Percentiles rank a stretch among this genome's conserved stretches.
Conservation (phyloP, 2,888 invertebrate species). For the Spatulosminthurus flaviceps region DNA sequence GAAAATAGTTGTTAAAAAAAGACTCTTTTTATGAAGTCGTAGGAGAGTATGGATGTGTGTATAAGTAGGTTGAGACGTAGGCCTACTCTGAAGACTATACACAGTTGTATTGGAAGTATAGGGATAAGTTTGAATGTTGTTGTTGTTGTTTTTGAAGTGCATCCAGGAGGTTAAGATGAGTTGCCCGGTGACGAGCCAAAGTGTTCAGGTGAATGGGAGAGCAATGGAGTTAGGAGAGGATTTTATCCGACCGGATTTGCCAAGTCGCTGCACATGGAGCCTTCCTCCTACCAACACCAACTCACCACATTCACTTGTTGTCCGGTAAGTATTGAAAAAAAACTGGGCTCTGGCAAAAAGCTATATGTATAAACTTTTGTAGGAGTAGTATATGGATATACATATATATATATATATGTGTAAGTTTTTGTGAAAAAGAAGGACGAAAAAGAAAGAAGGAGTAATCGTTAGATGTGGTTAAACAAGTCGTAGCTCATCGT, state of each 20-base stretch:
- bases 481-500: constrained; percentile 5
- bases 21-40: no score
- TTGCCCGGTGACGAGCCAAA: constrained; percentile 5
- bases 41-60: no score
- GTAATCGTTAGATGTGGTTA: constrained; percentile 1
- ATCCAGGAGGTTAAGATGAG: not conserved
- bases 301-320: constrained; percentile 22
- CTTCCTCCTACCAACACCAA: not conserved
- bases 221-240: constrained; percentile 28
- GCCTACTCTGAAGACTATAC: no score
- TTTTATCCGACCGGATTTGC: constrained; percentile 44
- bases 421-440: no score
- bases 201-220: not conserved
- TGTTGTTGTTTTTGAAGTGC: constrained; percentile 8
- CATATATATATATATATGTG: no score
- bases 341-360: not conserved
- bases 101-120: not conserved
- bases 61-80: no score
- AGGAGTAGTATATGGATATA: not conserved
- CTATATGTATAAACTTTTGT: no score
- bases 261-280: constrained; percentile 21
- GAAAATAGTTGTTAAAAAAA: no score
- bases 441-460: no score
- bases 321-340: constrained; percentile 11
- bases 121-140: not conserved